Conservation (phyloP, 30 jellyfish, hydroid and myxozoan genomes). For the Turritopsis rubra region DNA sequence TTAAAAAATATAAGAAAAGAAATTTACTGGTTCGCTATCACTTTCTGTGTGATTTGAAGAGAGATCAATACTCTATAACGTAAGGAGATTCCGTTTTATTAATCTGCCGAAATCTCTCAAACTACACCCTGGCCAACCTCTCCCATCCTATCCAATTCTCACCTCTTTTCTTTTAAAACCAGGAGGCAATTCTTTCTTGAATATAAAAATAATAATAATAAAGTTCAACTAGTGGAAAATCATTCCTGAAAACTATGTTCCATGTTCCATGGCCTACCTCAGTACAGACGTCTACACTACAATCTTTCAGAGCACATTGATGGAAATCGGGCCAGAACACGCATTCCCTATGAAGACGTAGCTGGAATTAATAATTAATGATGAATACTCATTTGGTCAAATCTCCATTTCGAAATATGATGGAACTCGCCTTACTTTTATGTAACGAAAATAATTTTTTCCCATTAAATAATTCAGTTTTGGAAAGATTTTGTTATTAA, state of each 20-base stretch:
- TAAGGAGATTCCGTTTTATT: background rate
- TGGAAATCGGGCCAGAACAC: constrained; percentile 93
- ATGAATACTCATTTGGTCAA: background rate
- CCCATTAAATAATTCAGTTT: constrained; percentile 44
- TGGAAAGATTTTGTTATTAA: constrained; percentile 60
- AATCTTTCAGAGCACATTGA: constrained; percentile 79
- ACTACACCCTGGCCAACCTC: background rate
- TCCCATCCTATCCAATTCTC: background rate
- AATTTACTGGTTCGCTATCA: background rate
- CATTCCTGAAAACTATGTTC: too few species aligned
- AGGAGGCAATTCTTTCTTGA: constrained; percentile 68
- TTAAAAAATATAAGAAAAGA: background rate
- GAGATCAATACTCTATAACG: background rate
- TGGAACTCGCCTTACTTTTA: constrained; percentile 35
- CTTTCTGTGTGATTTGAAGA: background rate
- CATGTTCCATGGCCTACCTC: too few species aligned
- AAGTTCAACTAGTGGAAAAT: too few species aligned
- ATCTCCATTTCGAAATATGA: background rate
- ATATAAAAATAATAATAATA: background rate
- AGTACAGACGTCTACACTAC: constrained; percentile 85
- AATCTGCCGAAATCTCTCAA: too few species aligned
- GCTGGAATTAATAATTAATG: constrained; percentile 29
- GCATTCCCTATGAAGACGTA: constrained; percentile 66
- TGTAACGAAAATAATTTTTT: constrained; percentile 56
- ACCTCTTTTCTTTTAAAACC: constrained; percentile 34